Evolutionary conservation across 2,888 invertebrate species (phyloP).

Genomic region (Drosophila leonis): DNA sequence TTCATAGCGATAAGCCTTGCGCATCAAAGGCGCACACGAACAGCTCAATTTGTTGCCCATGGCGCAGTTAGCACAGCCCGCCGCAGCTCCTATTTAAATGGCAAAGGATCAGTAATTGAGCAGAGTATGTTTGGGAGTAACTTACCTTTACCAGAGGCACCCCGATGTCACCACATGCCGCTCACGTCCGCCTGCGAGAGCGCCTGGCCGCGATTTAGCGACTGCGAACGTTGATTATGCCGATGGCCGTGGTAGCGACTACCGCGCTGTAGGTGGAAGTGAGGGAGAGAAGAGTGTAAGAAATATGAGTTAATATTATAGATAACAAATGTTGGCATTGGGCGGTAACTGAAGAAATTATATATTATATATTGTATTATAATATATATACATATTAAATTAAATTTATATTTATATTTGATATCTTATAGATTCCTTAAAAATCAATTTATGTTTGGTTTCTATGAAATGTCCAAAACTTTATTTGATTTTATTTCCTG

Average conservation of each 20-base stretch:
- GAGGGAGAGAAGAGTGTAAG: neutral
- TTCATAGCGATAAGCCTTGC: constrained; percentile 98
- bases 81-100: constrained; percentile 82
- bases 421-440: neutral
- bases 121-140: neutral
- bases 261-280: constrained; percentile 86
- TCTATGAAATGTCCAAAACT: neutral
- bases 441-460: neutral
- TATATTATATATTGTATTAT: too few relatives aligned
- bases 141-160: constrained; percentile 88
- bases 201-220: constrained; percentile 91
- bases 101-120: neutral
- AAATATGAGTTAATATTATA: neutral
- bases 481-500: neutral
- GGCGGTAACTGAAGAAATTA: neutral
- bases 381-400: too few relatives aligned
- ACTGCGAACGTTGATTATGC: constrained; percentile 91
- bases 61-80: constrained; percentile 87
- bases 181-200: constrained; percentile 89
- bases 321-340: neutral
- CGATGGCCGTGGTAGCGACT: constrained; percentile 87
- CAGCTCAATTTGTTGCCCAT: constrained; percentile 99
- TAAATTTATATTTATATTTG: neutral
- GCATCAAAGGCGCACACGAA: constrained; percentile 97
- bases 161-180: constrained; percentile 93